Percentiles rank a stretch among this genome's conserved stretches.
Evolutionary conservation across 1,140 invertebrate species (phyloP).

Genomic region (Caenorhabditis briggsae): DNA sequence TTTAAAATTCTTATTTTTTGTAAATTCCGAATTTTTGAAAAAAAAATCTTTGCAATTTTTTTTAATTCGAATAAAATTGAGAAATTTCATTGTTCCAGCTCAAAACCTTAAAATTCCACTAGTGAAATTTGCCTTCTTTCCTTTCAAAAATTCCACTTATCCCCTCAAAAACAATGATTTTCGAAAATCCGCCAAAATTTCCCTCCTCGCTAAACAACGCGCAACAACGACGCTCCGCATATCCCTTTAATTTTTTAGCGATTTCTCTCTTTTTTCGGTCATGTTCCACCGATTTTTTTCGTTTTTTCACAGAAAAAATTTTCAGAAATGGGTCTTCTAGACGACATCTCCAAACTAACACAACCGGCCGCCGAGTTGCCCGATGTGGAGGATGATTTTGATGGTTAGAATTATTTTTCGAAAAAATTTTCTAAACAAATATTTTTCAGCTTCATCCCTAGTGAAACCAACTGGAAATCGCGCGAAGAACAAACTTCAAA

Average conservation of each 20-base stretch:
- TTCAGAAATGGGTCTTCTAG: conserved; percentile 23
- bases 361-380: conserved; percentile 15
- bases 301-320: neutral
- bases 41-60: too few species aligned
- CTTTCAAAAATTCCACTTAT: too few species aligned
- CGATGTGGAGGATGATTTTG: conserved; percentile 28
- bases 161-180: neutral
- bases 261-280: neutral
- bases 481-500: neutral
- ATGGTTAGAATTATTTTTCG: conserved; percentile 1
- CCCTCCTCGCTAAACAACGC: neutral
- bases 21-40: too few species aligned
- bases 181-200: neutral
- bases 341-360: conserved; percentile 35
- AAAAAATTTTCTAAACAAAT: neutral
- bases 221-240: neutral
- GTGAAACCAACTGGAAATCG: neutral
- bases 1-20: too few species aligned
- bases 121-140: too few species aligned
- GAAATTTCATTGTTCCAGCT: too few species aligned
- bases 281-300: neutral
- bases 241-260: too few species aligned
- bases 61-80: too few species aligned
- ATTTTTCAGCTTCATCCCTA: neutral
- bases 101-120: too few species aligned